Conservation (phyloP, 2,888 invertebrate species). For the Spatulosminthurus flaviceps region DNA sequence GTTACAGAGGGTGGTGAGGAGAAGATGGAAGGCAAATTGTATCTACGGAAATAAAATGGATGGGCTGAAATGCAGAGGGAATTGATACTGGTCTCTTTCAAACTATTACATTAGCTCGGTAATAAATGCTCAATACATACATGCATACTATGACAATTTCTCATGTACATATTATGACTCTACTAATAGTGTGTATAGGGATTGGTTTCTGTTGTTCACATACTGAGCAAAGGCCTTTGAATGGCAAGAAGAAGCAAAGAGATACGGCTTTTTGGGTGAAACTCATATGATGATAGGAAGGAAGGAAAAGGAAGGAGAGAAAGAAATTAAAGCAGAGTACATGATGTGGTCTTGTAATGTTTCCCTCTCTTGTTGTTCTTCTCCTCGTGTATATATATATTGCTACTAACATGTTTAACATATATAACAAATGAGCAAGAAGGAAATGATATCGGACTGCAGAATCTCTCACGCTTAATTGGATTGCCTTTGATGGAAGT, state of each 20-base stretch:
- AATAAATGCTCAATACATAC: no score
- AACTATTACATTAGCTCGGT: no score
- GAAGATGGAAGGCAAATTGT: neutral
- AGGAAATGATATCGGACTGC: constrained; percentile 54
- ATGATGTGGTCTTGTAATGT: constrained; percentile 31
- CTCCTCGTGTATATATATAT: no score
- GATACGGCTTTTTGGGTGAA: neutral
- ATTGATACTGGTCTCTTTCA: no score
- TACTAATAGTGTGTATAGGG: no score
- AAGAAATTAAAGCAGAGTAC: constrained; percentile 13
- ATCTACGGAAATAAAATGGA: constrained; percentile 13
- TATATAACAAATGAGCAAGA: constrained; percentile 31
- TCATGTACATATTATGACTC: no score
- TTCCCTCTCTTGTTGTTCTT: neutral
- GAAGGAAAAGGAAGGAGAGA: neutral
- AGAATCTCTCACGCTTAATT: constrained; percentile 53
- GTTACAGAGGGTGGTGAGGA: constrained; percentile 6
- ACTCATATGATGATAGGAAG: neutral
- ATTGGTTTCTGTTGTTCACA: no score
- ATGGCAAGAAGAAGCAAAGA: neutral
- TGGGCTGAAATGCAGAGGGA: neutral
- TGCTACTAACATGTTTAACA: no score
- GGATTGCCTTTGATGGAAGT: constrained; percentile 54
- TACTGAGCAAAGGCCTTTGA: no score
- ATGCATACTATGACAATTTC: no score